A percentile compares a stretch with the other conserved stretches of the same genome.
Evolutionary conservation across 2,888 invertebrate genomes (phyloP).

Genomic region (Cybosia mesomella): DNA sequence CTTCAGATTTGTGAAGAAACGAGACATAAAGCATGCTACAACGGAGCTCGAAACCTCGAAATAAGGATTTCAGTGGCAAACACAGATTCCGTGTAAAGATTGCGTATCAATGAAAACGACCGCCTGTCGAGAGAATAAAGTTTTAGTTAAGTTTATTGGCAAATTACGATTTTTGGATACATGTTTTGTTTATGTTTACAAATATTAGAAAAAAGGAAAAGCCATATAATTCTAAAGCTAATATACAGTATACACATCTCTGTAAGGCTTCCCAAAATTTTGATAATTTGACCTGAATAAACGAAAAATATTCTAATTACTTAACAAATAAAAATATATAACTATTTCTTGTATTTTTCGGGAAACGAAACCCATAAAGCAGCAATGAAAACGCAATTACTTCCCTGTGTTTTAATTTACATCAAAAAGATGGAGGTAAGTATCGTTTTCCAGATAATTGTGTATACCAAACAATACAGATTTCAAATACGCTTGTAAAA

Average conservation of each 20-base stretch:
- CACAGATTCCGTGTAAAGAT: constrained; percentile 61
- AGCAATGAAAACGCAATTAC: neutral
- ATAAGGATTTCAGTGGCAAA: constrained; percentile 65
- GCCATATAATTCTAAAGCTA: no score
- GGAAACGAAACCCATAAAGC: neutral
- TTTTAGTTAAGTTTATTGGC: constrained; percentile 18
- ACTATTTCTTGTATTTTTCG: neutral
- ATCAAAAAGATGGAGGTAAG: no score
- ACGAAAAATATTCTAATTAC: no score
- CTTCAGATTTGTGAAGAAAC: constrained; percentile 73
- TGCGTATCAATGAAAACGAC: constrained; percentile 57
- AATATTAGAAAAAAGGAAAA: neutral
- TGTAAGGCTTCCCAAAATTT: neutral
- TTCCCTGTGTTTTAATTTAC: neutral
- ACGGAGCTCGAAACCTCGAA: constrained; percentile 61
- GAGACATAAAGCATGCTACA: constrained; percentile 70
- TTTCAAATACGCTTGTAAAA: neutral
- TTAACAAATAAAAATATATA: no score
- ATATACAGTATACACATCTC: neutral
- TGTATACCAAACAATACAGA: neutral
- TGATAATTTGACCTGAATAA: no score
- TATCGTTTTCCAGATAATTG: no score
- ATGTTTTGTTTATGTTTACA: neutral
- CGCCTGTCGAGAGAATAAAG: constrained; percentile 35
- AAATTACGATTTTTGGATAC: neutral